Conservation (phyloP, 1,140 invertebrate genomes). For the Danaus plexippus region DNA sequence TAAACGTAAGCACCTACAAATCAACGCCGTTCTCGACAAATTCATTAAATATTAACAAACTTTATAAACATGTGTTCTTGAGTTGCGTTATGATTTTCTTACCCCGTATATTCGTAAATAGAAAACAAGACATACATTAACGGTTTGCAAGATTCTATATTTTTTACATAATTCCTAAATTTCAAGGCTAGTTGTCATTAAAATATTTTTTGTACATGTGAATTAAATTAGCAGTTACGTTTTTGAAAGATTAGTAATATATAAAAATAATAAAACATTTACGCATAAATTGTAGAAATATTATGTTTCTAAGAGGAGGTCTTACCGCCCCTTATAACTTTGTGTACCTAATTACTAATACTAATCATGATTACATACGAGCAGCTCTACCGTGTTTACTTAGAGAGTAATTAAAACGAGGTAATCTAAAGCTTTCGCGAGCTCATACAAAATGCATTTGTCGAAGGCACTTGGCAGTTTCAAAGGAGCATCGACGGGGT, state of each 20-base stretch:
- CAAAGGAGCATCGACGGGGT: slow-evolving; percentile 27
- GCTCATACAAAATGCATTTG: slow-evolving; percentile 63
- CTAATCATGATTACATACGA: slow-evolving; percentile 57
- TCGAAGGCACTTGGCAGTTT: slow-evolving; percentile 27
- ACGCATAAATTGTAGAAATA: no score
- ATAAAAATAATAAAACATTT: no score
- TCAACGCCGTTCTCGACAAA: slow-evolving; percentile 47
- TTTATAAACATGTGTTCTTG: slow-evolving; percentile 65
- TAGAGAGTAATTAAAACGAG: slow-evolving; percentile 59
- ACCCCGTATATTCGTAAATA: slow-evolving; percentile 14
- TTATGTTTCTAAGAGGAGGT: background rate
- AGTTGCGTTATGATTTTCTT: slow-evolving; percentile 52
- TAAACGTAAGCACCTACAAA: slow-evolving; percentile 58
- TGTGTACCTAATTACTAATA: slow-evolving; percentile 56
- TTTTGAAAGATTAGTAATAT: no score
- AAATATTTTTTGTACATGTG: no score
- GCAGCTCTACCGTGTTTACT: slow-evolving; percentile 47
- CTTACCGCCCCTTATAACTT: slow-evolving; percentile 24
- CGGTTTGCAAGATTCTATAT: no score
- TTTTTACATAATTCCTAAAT: no score
- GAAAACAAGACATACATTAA: no score
- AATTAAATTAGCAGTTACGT: no score
- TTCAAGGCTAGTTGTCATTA: no score
- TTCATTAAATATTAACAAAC: slow-evolving; percentile 69
- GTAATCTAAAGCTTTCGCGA: slow-evolving; percentile 57